Evolutionary conservation across 2,113 vertebrate species (phyloP), one percentile per base, ranked within the genome.

Genomic region (Bostrychus sinensis): DNA sequence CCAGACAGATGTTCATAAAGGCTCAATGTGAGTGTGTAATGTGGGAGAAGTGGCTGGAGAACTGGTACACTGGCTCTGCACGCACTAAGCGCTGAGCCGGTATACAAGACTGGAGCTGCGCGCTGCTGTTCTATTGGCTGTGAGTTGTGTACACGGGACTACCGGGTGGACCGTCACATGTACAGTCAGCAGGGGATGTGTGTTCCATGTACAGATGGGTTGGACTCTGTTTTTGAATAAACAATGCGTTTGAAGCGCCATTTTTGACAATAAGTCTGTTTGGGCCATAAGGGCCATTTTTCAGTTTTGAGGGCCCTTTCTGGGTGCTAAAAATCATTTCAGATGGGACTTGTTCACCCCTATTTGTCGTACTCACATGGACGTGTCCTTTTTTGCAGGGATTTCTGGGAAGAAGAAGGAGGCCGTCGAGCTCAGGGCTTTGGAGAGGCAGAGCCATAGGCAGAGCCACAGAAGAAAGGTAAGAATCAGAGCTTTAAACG

Each of bases 361-460:
- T 90, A 79, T 87, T 87, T 54, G 77, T 69, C 85, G 75, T 85
- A 84, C 87, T 70, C 62, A 91, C 84, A 92, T 93, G 91, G 92
- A 90, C 88, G 87, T 90, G 85, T 85, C 91, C 89, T 82, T 90
- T 75, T 83, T 91, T 92, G 92, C 91, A 91, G 89, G 90, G 92
- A 89, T 92, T 93, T 85, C 90, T 93, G 91, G 91, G 91, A 93
- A 93, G 91, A 92, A 93, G 92, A 91, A 88, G 86, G 79, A 90
- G 87, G 81, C 63, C 85, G 76, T 72, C 87, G 83, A 86, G 80
- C 56, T 85, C 82, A 76, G 71, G 86, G 84, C 78, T 85, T 71
- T 87, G 80, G 67, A 80, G 57, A 82, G n/a, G n/a, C 63, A n/a
- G 45, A 86, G 66, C 42, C 50, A 10, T 23, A 72, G 64, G 25